A percentile compares a stretch with the other conserved stretches of the same genome.
These are phyloP conservation scores for Chaenocephalus aceratus DNA, from an alignment of 2,113 vertebrate species.

Conservation along the genomic window DNA sequence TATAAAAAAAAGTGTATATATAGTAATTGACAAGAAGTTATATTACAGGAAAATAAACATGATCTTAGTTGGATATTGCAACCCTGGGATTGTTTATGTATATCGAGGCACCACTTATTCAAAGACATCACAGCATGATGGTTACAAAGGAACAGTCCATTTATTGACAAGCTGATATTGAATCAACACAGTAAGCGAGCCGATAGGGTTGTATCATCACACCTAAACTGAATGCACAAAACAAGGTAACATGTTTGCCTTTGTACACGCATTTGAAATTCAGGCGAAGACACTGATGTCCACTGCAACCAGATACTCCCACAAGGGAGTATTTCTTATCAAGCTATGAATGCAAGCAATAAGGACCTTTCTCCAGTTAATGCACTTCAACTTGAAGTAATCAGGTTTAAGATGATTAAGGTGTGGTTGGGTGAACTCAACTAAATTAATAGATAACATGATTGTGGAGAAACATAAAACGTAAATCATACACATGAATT, in stretches of 20 bases:
- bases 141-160: constrained; percentile 51
- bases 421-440: constrained; percentile 12
- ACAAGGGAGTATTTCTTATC: constrained; percentile 3
- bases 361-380: constrained; percentile 49
- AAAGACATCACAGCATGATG: constrained; percentile 14
- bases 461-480: neutral
- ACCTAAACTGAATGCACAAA: constrained; percentile 12
- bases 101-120: neutral
- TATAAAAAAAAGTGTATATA: neutral
- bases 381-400: constrained; percentile 73
- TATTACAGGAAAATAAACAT: no score
- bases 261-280: constrained; percentile 21
- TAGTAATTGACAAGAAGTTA: neutral
- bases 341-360: constrained; percentile 42
- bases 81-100: neutral
- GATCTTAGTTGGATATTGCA: neutral
- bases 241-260: constrained; percentile 19
- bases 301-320: constrained; percentile 15
- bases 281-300: neutral
- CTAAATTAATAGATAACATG: neutral
- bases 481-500: constrained; percentile 4
- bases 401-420: constrained; percentile 21
- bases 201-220: constrained; percentile 19
- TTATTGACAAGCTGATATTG: constrained; percentile 64
- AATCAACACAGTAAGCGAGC: constrained; percentile 12